Evolutionary conservation across 2,113 vertebrate genomes (phyloP).

Genomic region (Nesogale talazaci): DNA sequence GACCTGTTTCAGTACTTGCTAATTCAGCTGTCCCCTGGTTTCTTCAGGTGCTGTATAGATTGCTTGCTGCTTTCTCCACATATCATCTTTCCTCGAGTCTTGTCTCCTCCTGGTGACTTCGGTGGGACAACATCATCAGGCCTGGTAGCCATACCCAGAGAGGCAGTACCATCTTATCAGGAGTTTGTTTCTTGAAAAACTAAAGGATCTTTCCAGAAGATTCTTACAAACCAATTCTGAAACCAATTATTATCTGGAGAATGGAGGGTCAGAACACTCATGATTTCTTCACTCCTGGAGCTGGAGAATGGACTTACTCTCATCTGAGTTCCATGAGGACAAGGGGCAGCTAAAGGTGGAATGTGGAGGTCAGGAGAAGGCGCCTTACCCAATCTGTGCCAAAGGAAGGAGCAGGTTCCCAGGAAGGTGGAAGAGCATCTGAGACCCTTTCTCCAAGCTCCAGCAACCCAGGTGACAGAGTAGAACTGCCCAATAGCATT

Average conservation of each 20-base stretch:
- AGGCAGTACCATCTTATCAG: neutral
- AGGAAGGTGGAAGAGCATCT: no score
- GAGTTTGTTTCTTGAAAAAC: neutral
- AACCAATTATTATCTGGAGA: neutral
- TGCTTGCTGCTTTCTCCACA: no score
- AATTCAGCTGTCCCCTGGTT: neutral
- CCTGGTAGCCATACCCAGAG: neutral
- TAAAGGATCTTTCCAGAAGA: neutral
- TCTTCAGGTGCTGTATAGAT: neutral
- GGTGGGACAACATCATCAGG: no score
- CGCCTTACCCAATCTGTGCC: neutral
- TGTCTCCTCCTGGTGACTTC: fast-evolving
- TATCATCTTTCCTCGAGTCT: no score
- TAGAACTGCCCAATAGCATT: neutral
- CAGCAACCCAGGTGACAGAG: neutral
- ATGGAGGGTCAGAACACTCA: neutral
- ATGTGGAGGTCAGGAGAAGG: neutral
- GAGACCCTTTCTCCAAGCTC: neutral
- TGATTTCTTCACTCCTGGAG: no score
- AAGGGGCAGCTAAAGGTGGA: neutral
- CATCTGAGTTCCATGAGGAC: neutral
- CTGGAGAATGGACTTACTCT: neutral
- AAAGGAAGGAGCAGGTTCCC: neutral
- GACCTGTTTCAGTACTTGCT: neutral
- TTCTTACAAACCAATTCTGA: neutral